Evolutionary conservation across 2,113 vertebrate species (phyloP), one percentile per base, ranked within the genome.

Genomic region (Myrmecobius fasciatus): DNA sequence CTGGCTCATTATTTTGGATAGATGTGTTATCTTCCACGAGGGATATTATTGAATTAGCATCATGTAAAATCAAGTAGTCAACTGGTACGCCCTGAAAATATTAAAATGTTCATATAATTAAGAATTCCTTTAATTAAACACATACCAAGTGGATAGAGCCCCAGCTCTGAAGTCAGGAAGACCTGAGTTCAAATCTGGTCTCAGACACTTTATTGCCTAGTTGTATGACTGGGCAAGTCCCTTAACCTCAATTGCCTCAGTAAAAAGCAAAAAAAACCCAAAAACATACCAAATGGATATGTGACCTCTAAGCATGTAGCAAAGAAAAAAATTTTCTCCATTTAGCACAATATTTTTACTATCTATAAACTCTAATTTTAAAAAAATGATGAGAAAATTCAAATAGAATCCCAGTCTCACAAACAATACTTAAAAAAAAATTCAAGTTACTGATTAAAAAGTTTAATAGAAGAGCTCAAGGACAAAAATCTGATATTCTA

Each of bases 31-130:
- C 96, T 98, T 98, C 97, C 94, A 99, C 98, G 83, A 99, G 97
- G 48, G 98, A 98, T 94, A 99, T 8, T 94, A 99, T 98, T 93
- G 99, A 99, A 53, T 99, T 99, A 0, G 98, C 94, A 96, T 99
- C 98, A 96, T 98, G 98, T 94, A 99, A 97, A 28, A 98, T 98
- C 97, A 99, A 96, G 96, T 99, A 99, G 93, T 99, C 99, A 93
- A 99, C 96, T 93, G 99, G 98, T 17, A 93, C 96, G 53, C 98
- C 99, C 99, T 99, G 93, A 46, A 95, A 95, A 91, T 83, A 22
- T 53, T 90, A 90, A 90, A 90, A 97, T 0, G 47, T 67, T 90
- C 36, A 91, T 95, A 95, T 93, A 90, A 49, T 95, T 4, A 14
- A 90, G 48, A 90, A 14, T 90, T 90, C 25, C 3, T 83, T 83